A percentile compares a stretch with the other conserved stretches of the same genome.
phyloP scores from a whole-genome alignment of 2,797 vertebrate genomes.

The Brotula barbata region DNA sequence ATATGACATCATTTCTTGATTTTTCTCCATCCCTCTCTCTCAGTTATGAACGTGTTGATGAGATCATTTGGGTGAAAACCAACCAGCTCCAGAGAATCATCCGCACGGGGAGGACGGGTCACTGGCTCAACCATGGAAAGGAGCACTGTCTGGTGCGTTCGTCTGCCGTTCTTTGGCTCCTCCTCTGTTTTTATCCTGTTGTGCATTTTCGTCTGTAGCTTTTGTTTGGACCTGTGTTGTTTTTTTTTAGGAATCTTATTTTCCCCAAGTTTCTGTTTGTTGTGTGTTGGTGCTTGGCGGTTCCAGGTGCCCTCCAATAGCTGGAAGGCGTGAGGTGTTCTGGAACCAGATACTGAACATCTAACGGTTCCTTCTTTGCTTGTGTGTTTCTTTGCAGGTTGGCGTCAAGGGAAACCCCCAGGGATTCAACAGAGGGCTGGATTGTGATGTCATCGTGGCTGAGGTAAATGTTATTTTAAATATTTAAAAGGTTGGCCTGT shows the following conservation, averaged over 20 bases:
- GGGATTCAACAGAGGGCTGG: slow-evolving; percentile 93
- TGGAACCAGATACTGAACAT: background rate
- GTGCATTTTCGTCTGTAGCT: background rate
- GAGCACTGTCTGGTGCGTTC: slow-evolving; percentile 89
- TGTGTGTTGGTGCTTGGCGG: background rate
- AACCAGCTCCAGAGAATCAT: slow-evolving; percentile 95
- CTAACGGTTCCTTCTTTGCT: no score
- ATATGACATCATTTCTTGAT: background rate
- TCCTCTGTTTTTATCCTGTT: background rate
- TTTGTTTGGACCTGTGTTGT: background rate
- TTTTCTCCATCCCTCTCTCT: background rate
- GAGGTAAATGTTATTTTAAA: slow-evolving; percentile 76
- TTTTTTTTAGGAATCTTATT: background rate
- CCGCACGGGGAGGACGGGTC: slow-evolving; percentile 89
- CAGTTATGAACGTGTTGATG: slow-evolving; percentile 91
- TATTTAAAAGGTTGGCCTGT: background rate
- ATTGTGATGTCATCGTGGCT: slow-evolving; percentile 94
- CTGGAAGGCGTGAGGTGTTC: background rate
- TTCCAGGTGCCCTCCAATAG: no score
- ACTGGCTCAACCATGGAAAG: slow-evolving; percentile 95
- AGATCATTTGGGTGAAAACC: slow-evolving; percentile 97
- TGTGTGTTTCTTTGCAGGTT: slow-evolving; percentile 75
- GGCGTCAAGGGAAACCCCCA: slow-evolving; percentile 93
- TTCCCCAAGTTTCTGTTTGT: slow-evolving; percentile 9
- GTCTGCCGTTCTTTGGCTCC: background rate